phyloP scores from a whole-genome alignment of 2,888 invertebrate species.

The Phaonia tiefii region DNA sequence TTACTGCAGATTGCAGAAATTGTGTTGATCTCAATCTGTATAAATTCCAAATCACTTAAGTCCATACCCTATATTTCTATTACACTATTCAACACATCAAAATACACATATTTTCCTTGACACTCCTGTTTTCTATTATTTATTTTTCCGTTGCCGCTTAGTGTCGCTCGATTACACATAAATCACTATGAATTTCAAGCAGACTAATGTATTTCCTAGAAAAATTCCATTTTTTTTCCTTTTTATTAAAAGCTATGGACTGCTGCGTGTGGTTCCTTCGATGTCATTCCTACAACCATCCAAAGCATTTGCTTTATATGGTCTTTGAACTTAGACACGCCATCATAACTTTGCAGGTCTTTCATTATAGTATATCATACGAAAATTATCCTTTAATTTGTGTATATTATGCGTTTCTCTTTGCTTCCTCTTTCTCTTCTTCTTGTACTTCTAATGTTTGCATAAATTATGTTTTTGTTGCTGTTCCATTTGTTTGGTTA shows the following conservation, averaged over 20 bases:
- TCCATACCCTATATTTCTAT: no score
- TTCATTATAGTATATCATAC: conserved; percentile 4
- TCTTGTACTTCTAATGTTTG: neutral
- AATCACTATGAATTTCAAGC: conserved; percentile 16
- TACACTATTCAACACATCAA: no score
- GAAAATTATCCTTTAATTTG: neutral
- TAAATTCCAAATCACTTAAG: no score
- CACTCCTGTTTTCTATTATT: neutral
- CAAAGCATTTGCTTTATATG: neutral
- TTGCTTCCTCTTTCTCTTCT: neutral
- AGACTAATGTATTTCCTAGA: no score
- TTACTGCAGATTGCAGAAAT: no score
- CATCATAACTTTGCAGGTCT: conserved; percentile 37
- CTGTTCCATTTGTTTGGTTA: neutral
- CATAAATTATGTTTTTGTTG: neutral
- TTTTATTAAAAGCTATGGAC: neutral
- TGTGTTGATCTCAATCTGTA: no score
- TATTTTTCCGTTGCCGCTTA: no score
- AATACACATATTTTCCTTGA: neutral
- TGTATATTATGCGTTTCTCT: neutral
- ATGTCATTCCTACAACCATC: neutral
- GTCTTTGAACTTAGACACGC: conserved; percentile 47
- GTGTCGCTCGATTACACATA: no score
- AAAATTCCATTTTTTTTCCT: conserved; percentile 5
- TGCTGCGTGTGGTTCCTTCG: neutral